Base-by-base conservation (phyloP, 2,888 invertebrate genomes). In the Drosophila leonis region DNA sequence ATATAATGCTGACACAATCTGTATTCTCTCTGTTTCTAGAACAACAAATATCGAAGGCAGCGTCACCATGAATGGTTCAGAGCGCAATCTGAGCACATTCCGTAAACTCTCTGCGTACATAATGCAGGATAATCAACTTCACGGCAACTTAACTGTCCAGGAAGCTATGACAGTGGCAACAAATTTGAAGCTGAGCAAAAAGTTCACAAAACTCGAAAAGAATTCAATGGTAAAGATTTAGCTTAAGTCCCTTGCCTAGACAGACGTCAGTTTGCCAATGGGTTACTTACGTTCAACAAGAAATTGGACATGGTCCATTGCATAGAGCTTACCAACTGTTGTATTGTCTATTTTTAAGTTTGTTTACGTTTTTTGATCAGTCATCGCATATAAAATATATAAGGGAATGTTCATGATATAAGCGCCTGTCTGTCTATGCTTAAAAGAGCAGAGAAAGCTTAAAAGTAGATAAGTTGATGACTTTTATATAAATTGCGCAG, bases 111-210 rank as follows among this genome's bases (percentile, higher is more conserved):
- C 98, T 0, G 98, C 98, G 90, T 98, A 98, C 94, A 99, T 99
- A 92, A 93, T 98, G 98, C 98, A 99, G 93, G 97, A 98, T 92
- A 98, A 98, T 93, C 97, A 97, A 93, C 94, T 98, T 49, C 97
- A 98, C 90, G 96, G 96, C 0, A 98, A 98, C 94, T 94, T 99
- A 78, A 97, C 98, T 0, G 98, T 98, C 4, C 96, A 97, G 90
- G 98, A 99, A 93, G 97, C 98, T 35, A 98, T 99, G 98, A 95
- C 95, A 82, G 98, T 98, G 39, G 98, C 98, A 9, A 96, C 98
- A 2, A 96, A 97, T 82, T 94, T 99, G 49, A 98, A 98, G 92
- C 95, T 98, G 67, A 96, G 97, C 54, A 95, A 95, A 56, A 95
- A 95, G 60, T 95, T 97, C 77, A 93, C 94, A 24, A 94, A 94